Conservation (phyloP, 2,113 vertebrate species). For the Butastur rufipennis region DNA sequence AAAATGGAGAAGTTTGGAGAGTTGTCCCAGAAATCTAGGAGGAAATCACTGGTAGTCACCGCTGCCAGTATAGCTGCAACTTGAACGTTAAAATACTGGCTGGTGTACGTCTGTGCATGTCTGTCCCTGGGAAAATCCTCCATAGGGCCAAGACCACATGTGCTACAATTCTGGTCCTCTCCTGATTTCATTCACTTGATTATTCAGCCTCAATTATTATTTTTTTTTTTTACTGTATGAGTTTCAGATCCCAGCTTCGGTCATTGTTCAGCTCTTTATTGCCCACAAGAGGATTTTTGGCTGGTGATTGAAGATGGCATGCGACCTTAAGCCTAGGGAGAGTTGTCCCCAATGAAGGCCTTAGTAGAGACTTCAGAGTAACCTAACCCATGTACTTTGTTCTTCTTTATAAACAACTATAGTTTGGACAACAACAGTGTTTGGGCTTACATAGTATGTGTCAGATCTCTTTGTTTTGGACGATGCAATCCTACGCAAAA, state of each 20-base stretch:
- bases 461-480: not conserved
- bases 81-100: not conserved
- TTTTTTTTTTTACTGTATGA: not conserved
- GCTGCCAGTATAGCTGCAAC: not conserved
- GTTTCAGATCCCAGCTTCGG: not conserved
- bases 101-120: not conserved
- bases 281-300: not conserved
- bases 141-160: not conserved
- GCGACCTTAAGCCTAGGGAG: not conserved
- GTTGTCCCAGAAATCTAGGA: not conserved
- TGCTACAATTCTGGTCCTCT: not conserved
- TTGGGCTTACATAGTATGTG: not conserved
- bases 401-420: not conserved
- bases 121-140: not conserved
- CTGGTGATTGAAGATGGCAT: not conserved
- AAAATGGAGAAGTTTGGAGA: not conserved
- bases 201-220: not conserved
- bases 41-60: not conserved
- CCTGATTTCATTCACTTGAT: not conserved
- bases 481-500: not conserved
- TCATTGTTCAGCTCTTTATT: not conserved
- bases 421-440: not conserved
- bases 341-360: not conserved
- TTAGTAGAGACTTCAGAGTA: not conserved
- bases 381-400: fast-evolving